Evolutionary conservation across 2,113 vertebrate genomes (phyloP).

Genomic region (Sylvicapra grimmia): DNA sequence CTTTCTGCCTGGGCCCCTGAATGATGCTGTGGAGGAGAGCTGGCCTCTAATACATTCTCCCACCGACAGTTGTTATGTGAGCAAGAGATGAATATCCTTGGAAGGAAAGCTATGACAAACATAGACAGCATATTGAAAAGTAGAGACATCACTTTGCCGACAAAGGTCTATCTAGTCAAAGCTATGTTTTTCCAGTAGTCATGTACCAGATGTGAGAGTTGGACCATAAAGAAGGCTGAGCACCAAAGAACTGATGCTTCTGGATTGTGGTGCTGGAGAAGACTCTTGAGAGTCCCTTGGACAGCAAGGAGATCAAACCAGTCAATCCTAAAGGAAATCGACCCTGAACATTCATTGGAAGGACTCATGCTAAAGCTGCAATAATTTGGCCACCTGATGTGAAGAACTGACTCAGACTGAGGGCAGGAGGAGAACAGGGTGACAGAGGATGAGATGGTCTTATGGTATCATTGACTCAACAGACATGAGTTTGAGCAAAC

Average conservation of each 20-base stretch:
- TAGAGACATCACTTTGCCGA: rapidly evolving
- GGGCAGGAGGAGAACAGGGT: not conserved
- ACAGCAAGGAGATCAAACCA: not conserved
- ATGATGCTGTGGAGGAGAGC: not conserved
- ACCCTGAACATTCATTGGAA: not conserved
- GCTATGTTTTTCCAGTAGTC: not conserved
- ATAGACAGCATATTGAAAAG: not conserved
- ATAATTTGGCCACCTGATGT: not conserved
- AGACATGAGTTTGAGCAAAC: not conserved
- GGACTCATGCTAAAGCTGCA: not conserved
- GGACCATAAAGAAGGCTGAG: not conserved
- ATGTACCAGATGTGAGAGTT: not conserved
- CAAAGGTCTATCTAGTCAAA: not conserved
- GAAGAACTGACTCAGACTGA: not conserved
- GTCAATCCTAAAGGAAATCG: not conserved
- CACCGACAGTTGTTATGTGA: not conserved
- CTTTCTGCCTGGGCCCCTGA: not conserved
- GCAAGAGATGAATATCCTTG: not conserved
- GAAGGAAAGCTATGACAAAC: not conserved
- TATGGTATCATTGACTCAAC: not conserved
- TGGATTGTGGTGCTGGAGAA: not conserved
- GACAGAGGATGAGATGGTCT: not conserved
- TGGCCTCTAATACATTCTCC: not conserved
- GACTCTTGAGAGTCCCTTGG: not conserved
- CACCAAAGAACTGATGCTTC: not conserved